These are phyloP conservation scores for Trichonephila clavipes DNA, from an alignment of 1,140 invertebrate genomes.

Conservation along the genomic window DNA sequence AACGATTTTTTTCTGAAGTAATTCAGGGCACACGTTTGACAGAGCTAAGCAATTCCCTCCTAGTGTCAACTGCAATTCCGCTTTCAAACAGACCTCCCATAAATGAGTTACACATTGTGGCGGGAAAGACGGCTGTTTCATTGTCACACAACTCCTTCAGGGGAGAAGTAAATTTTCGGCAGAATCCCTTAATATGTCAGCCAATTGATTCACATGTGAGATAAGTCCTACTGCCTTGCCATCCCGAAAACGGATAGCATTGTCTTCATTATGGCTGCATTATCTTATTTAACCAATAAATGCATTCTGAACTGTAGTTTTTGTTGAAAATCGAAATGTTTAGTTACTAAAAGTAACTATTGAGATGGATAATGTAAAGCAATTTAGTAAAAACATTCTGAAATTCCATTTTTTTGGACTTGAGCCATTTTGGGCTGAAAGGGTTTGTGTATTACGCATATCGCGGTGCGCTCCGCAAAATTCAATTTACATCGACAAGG, in stretches of 20 bases:
- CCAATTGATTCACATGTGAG: background rate
- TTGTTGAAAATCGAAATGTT: too few relatives aligned
- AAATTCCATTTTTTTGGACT: background rate
- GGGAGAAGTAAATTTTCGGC: background rate
- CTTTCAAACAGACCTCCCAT: slow-evolving; percentile 4
- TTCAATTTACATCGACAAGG: slow-evolving; percentile 49
- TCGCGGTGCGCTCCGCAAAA: slow-evolving; percentile 1
- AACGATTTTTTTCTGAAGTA: background rate
- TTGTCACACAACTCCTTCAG: background rate
- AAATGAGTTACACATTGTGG: slow-evolving; percentile 24
- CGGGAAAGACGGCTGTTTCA: background rate
- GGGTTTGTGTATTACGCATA: slow-evolving; percentile 15
- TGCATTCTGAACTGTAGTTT: too few relatives aligned
- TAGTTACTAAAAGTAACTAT: too few relatives aligned
- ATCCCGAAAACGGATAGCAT: too few relatives aligned
- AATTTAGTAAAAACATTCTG: too few relatives aligned
- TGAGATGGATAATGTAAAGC: too few relatives aligned
- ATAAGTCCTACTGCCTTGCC: background rate
- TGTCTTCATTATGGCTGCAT: too few relatives aligned
- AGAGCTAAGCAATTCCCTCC: background rate
- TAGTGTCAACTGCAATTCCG: slow-evolving; percentile 31
- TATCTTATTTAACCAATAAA: too few relatives aligned
- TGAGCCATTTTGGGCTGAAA: background rate
- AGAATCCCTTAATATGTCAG: slow-evolving; percentile 2
- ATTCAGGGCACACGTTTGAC: background rate